These are phyloP conservation scores for Thaumatotibia leucotreta DNA, from an alignment of 1,140 invertebrate genomes.

Conservation along the genomic window DNA sequence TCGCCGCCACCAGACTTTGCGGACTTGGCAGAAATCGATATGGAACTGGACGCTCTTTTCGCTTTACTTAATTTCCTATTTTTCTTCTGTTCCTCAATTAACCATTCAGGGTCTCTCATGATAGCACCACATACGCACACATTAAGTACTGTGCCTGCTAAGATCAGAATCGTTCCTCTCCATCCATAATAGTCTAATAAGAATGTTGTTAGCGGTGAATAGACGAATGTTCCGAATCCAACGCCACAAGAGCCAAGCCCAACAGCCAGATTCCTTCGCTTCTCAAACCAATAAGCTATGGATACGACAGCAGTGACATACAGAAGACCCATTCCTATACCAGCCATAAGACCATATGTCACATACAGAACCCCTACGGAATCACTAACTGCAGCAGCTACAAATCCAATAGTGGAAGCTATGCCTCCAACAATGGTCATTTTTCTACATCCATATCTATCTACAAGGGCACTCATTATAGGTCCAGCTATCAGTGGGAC, in stretches of 20 bases:
- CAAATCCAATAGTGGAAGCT: conserved; percentile 86
- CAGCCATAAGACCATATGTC: conserved; percentile 91
- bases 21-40: conserved; percentile 68
- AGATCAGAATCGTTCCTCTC: conserved; percentile 88
- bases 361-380: conserved; percentile 87
- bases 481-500: conserved; percentile 92
- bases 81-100: conserved; percentile 80
- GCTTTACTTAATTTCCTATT: conserved; percentile 58
- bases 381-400: conserved; percentile 84
- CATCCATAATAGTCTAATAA: conserved; percentile 88
- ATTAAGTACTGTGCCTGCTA: conserved; percentile 91
- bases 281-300: conserved; percentile 98
- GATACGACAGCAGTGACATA: conserved; percentile 94
- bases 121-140: conserved; percentile 92
- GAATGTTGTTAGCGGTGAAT: conserved; percentile 87
- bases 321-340: conserved; percentile 89
- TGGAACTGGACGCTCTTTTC: conserved; percentile 71
- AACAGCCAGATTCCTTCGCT: conserved; percentile 92
- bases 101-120: conserved; percentile 91
- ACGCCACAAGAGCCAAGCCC: conserved; percentile 94
- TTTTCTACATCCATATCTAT: conserved; percentile 90
- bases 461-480: conserved; percentile 90
- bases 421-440: conserved; percentile 89
- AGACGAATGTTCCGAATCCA: conserved; percentile 90
- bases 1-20: conserved; percentile 69